Conservation (phyloP, 2,113 vertebrate genomes). For the Macroglossus sobrinus region DNA sequence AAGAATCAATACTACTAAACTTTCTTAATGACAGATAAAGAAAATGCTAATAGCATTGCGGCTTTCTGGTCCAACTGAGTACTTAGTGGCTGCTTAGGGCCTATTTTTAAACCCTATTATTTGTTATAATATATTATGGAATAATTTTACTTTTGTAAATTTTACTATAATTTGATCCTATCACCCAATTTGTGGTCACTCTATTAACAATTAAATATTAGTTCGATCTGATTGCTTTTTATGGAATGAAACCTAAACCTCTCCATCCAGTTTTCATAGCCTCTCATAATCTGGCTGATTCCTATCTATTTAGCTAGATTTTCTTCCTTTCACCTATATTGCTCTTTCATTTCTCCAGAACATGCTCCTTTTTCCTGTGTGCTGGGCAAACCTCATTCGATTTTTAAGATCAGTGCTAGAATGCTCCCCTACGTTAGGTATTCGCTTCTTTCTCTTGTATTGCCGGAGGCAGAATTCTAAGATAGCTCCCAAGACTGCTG, state of each 20-base stretch:
- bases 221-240: background rate
- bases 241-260: background rate
- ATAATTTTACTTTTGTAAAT: background rate
- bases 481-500: background rate
- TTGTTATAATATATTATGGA: background rate
- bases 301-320: accelerated
- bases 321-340: too few species aligned
- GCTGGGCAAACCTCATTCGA: too few species aligned
- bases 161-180: background rate
- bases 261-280: background rate
- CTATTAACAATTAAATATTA: background rate
- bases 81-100: background rate
- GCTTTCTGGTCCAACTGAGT: background rate
- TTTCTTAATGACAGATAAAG: background rate
- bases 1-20: background rate
- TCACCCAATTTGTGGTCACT: background rate
- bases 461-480: background rate
- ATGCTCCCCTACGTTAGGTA: accelerated
- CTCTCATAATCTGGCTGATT: background rate
- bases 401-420: accelerated
- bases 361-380: background rate
- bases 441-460: background rate
- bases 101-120: background rate
- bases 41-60: background rate
- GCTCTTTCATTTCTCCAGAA: background rate